Evolutionary conservation across 2,888 invertebrate species (phyloP), one percentile per base, ranked within the genome.

Genomic region (Cyclophora punctaria): DNA sequence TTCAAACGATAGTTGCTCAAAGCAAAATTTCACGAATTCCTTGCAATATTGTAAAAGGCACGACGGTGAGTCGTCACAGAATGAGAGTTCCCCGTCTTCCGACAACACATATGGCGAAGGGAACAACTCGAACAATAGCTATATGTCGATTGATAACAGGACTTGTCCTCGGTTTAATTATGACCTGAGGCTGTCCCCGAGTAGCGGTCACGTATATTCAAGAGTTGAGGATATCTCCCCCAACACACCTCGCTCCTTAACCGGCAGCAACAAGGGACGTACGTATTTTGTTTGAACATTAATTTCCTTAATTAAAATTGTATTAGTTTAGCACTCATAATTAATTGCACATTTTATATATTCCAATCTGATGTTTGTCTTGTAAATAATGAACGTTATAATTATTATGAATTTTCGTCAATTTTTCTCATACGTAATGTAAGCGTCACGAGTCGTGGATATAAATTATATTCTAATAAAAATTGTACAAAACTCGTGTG

Each of bases 61-160:
- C 69, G 82, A 89, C 64, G 86, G 80, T 51, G 89, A 86, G 70
- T 87, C 83, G 58, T 89, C 81, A 75, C 90, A 83, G 85, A 90
- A 80, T 86, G 91, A 81, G 89, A 91, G 83, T 84, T 91, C 78
- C 79, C 90, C 83, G 66, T 88, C 88, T 48, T 87, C 87, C 33
- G 87, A 87, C 63, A 91, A 90, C 74, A 91, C 91, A 73, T 91
- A 91, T 71, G 91, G 91, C 66, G 91, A 91, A 73, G 91, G 91
- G 66, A 90, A 91, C 69, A 90, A 91, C 73, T 85, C 91, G 69
- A 92, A 91, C 79, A 92, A 92, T 79, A 92, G 92, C 84, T 92
- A 92, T 81, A 91, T 92, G 80, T 92, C 92, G 59, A 92, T 92
- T 66, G 92, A 92, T 72, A 86, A 87, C 74, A 83, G 83, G 69